phyloP scores from a whole-genome alignment of 2,113 vertebrate genomes.

The Antennarius striatus region DNA sequence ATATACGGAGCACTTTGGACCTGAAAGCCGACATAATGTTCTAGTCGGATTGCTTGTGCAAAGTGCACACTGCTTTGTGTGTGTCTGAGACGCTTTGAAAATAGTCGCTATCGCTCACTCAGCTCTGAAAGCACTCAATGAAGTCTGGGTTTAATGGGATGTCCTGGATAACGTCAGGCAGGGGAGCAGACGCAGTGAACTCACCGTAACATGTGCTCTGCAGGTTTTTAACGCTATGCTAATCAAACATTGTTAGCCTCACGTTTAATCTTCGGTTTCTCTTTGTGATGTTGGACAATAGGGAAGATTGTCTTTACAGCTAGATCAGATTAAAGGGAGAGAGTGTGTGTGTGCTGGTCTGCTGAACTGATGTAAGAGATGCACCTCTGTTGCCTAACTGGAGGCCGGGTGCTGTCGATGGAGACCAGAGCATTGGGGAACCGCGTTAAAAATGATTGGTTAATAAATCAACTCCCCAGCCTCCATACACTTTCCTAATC shows the following conservation, averaged over 20 bases:
- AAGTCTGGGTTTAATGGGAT: conserved; percentile 55
- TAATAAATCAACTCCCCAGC: conserved; percentile 77
- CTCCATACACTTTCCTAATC: conserved; percentile 45
- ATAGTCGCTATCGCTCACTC: conserved; percentile 56
- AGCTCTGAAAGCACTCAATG: conserved; percentile 60
- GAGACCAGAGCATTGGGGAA: conserved; percentile 74
- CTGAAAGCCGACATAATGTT: conserved; percentile 4
- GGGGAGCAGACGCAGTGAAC: conserved; percentile 30
- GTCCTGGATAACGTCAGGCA: conserved; percentile 45
- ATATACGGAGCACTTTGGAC: background rate
- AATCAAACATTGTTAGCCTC: conserved; percentile 65
- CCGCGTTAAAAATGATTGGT: conserved; percentile 76
- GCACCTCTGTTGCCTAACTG: conserved; percentile 75
- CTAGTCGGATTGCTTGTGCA: background rate
- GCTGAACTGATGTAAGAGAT: conserved; percentile 73
- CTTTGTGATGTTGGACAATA: conserved; percentile 65
- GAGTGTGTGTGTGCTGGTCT: conserved; percentile 37
- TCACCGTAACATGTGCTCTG: conserved; percentile 52
- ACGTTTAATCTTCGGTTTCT: conserved; percentile 51
- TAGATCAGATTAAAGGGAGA: conserved; percentile 65
- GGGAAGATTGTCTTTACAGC: conserved; percentile 40
- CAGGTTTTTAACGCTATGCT: conserved; percentile 60
- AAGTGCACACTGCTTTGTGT: conserved; percentile 26
- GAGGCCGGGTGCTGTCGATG: conserved; percentile 73
- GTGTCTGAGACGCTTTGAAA: conserved; percentile 29